Base-by-base conservation (phyloP, 1,140 invertebrate species). In the Musca vetustissima region DNA sequence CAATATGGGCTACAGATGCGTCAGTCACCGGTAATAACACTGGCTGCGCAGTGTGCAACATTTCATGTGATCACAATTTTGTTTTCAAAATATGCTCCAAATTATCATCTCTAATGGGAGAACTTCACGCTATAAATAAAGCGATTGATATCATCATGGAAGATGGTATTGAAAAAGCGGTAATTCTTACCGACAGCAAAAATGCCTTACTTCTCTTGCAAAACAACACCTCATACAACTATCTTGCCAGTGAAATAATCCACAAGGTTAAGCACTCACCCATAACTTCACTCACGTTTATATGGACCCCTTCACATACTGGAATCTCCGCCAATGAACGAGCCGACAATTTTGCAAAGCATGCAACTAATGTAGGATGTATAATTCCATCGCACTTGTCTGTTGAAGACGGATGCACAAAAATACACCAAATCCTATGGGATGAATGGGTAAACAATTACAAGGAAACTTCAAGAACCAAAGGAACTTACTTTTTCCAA, bases 81-180 rank as follows among this genome's bases (percentile, higher is more conserved):
- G 15, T 52, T 3, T 52, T 19, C 8, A 52, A n/a, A 52, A 52
- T 52, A 19, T 9, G n/a, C 9, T 8, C 7, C n/a, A n/a, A 52
- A 52, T n/a, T 52, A 9, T 52, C 49, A 52, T 52, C 49, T 9
- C 49, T 52, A 1, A 52, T 8, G n/a, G n/a, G 49, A 9, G 49
- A 52, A 52, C 49, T 52, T 52, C 49, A 17, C 49, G 14, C 49
- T 52, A 52, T 52, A 9, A 21, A 52, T 52, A 52, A 49, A 52
- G n/a, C 49, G 8, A 52, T 52, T 4, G 49, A 52, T n/a, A 52
- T 52, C 9, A 52, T 52, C n/a, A 17, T 52, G 9, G 49, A 52
- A 21, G 15, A 52, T 19, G 49, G 49, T 52, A 52, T 52, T n/a
- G 49, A 52, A 19, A 52, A 17, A 8, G 49, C 49, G n/a, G 49